phyloP scores from a whole-genome alignment of 2,113 vertebrate genomes.

The Boleophthalmus pectinirostris region DNA sequence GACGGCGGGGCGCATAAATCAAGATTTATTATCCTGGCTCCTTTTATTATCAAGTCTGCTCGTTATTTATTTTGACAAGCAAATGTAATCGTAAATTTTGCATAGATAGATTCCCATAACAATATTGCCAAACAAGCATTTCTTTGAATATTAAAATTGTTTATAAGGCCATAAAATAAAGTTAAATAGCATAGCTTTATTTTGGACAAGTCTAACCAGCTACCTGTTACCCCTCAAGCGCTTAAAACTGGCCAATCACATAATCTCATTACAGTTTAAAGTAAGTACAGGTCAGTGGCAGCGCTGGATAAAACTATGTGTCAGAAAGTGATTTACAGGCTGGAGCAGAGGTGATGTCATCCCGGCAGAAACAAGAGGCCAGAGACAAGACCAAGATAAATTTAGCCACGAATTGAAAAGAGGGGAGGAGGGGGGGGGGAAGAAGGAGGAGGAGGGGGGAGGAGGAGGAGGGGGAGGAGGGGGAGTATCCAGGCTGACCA shows the following conservation, averaged over 20 bases:
- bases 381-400: slow-evolving; percentile 40
- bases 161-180: background rate
- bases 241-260: background rate
- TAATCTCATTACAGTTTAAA: background rate
- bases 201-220: background rate
- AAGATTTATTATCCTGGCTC: background rate
- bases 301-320: slow-evolving; percentile 21
- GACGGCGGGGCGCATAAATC: background rate
- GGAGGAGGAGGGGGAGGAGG: too few relatives aligned
- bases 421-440: background rate
- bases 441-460: too few relatives aligned
- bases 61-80: background rate
- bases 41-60: background rate
- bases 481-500: slow-evolving; percentile 43
- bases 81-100: background rate
- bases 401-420: slow-evolving; percentile 41
- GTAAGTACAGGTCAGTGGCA: background rate
- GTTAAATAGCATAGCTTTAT: background rate
- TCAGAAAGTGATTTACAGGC: slow-evolving; percentile 46
- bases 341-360: slow-evolving; percentile 69
- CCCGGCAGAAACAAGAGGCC: slow-evolving; percentile 14
- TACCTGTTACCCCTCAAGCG: background rate
- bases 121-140: background rate
- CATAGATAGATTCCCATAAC: background rate
- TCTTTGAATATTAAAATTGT: background rate